phyloP scores from a whole-genome alignment of 2,113 vertebrate species.

The Vimba vimba region DNA sequence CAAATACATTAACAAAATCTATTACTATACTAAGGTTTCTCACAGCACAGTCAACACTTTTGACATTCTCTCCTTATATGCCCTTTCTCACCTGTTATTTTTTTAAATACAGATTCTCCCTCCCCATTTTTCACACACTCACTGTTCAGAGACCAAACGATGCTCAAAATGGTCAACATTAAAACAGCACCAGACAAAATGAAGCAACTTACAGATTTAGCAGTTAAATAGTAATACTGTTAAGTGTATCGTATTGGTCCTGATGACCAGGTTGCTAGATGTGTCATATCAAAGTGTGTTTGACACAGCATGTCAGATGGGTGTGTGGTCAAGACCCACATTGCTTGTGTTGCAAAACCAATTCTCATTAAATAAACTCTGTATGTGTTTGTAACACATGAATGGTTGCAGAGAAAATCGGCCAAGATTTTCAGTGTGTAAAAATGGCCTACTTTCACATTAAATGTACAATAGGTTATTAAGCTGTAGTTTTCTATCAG shows the following conservation, averaged over 20 bases:
- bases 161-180: conserved; percentile 4
- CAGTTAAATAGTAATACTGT: conserved; percentile 12
- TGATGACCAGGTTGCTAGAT: background rate
- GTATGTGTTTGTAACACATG: background rate
- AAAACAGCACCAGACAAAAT: conserved; percentile 35
- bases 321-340: background rate
- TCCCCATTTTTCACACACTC: conserved; percentile 38
- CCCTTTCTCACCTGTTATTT: background rate
- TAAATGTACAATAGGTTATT: background rate
- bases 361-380: background rate
- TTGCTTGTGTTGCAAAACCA: background rate
- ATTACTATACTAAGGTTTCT: background rate
- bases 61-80: background rate
- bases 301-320: background rate
- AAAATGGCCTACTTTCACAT: background rate
- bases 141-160: background rate
- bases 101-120: conserved; percentile 34
- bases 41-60: background rate
- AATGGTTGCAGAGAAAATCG: background rate
- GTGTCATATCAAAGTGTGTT: background rate
- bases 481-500: background rate
- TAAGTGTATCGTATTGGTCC: background rate
- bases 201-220: conserved; percentile 1
- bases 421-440: background rate
- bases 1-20: background rate